Evolutionary conservation across 2,888 invertebrate species (phyloP).

Genomic region (Parapristionchus giblindavisi): DNA sequence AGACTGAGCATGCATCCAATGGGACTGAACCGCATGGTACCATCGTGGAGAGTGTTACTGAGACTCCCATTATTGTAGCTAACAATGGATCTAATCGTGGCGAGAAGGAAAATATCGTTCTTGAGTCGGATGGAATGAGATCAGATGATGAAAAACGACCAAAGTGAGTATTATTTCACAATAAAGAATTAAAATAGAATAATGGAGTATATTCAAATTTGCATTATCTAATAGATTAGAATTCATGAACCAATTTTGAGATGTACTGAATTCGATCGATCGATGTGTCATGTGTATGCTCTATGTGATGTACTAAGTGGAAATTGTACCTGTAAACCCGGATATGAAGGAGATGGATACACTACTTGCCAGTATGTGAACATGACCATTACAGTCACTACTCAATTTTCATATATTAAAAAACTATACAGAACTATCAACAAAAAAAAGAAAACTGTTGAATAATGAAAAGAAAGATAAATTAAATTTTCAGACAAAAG

Average conservation of each 20-base stretch:
- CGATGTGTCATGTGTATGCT: constrained; percentile 57
- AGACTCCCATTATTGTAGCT: background rate
- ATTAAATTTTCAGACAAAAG: constrained; percentile 2
- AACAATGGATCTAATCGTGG: background rate
- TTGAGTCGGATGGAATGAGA: background rate
- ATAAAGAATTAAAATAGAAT: background rate
- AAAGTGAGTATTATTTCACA: background rate
- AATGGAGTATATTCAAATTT: background rate
- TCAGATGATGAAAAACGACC: background rate
- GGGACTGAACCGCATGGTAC: no score
- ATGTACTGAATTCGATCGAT: constrained; percentile 22
- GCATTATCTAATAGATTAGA: background rate
- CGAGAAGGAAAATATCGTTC: background rate
- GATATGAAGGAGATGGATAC: constrained; percentile 51
- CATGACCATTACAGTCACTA: background rate
- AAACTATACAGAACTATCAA: no score
- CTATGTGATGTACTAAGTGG: constrained; percentile 53
- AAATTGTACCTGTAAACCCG: constrained; percentile 51
- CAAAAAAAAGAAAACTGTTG: no score
- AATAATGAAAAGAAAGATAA: background rate
- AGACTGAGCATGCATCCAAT: background rate
- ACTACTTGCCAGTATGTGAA: constrained; percentile 53
- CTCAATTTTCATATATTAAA: no score
- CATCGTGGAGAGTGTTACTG: no score
- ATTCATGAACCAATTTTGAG: background rate